Evolutionary conservation across 1,140 invertebrate genomes (phyloP), one percentile per base, ranked within the genome.

Genomic region (Drosophila willistoni): DNA sequence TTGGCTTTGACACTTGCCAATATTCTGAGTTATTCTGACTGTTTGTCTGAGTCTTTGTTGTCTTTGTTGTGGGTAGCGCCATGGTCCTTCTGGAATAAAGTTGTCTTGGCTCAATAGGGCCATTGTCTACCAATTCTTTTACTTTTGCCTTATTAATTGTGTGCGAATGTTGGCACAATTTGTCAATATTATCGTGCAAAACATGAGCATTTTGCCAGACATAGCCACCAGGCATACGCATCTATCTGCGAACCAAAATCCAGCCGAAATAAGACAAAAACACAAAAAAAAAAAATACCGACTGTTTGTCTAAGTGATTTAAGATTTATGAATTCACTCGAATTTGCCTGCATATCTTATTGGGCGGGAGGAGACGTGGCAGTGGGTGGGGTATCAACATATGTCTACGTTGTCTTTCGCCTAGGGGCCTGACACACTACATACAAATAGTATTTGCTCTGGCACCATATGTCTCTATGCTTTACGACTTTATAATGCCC

Each of bases 141-240:
- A n/a, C 36, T 36, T 65, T 36, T 73, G 66, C 67, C 73, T 82
- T 85, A 83, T 90, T 90, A 90, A 90, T 90, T 86, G 86, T 86
- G 82, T 86, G 86, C 86, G 87, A 90, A 90, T 90, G 87, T 90
- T 90, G 90, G 86, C 86, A 90, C 87, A 90, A 90, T 90, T 90
- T 90, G 86, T 90, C 86, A 84, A 82, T 83, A 90, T 83, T 87
- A 90, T 90, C 87, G 77, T 77, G 57, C 69, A 84, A 89, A 84
- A 87, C 84, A 87, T 81, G 80, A 77, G 68, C 84, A 87, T 83
- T 83, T 81, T 77, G 64, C 59, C 66, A 68, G 65, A 56, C 59
- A 51, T 17, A 36, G 59, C 64, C 75, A 51, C 63, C 71, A 51
- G 44, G 17, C 44, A 51, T 51, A 51, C 44, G 44, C 44, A 51